Conservation (phyloP, 2,797 vertebrate species). For the Cyprinodon diabolis region DNA sequence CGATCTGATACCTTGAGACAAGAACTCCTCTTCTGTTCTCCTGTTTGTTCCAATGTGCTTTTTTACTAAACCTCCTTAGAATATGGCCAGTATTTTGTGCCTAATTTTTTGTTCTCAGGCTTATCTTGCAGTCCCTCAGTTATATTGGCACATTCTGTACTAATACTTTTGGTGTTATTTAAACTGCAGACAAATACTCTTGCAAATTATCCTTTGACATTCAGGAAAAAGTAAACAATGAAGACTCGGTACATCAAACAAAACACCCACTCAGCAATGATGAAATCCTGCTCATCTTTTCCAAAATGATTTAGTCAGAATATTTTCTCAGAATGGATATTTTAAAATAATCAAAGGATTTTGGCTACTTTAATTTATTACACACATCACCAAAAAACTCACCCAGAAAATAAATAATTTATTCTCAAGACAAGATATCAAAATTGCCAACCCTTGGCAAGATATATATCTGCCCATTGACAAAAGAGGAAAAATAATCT, state of each 20-base stretch:
- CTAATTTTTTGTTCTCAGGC: not conserved
- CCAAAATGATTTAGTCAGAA: not conserved
- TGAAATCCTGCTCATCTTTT: constrained; percentile 1
- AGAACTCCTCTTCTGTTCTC: constrained; percentile 3
- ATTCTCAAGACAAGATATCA: not conserved
- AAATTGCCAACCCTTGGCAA: not conserved
- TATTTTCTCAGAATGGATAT: not conserved
- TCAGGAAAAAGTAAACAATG: not conserved
- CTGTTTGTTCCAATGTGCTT: constrained; percentile 1
- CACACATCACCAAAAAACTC: not conserved
- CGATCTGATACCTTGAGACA: constrained; percentile 16
- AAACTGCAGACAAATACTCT: not conserved
- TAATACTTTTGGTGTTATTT: not conserved
- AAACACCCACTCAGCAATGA: not conserved
- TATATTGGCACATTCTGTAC: constrained; percentile 1
- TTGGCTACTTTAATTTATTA: not conserved
- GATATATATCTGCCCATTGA: not conserved
- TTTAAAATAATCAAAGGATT: not conserved
- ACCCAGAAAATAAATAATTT: constrained; percentile 1
- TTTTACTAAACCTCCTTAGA: not conserved
- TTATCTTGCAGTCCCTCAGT: not conserved
- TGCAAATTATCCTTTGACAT: not conserved
- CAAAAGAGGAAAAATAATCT: not conserved
- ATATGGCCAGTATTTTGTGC: not conserved
- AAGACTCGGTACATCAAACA: constrained; percentile 1